These are phyloP conservation scores for Synanthedon tipuliformis DNA, from an alignment of 2,888 invertebrate genomes.

Conservation along the genomic window DNA sequence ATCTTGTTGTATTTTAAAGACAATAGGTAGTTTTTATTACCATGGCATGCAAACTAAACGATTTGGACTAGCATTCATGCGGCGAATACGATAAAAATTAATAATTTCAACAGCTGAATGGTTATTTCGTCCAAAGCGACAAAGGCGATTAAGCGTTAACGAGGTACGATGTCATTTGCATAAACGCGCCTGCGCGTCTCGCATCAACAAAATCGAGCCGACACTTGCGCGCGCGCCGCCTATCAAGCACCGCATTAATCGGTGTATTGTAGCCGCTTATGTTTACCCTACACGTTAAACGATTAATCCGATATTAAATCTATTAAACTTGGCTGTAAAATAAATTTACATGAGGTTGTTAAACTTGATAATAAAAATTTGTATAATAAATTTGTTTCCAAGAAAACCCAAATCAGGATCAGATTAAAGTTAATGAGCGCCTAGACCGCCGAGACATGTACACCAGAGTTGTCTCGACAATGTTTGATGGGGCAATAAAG, in stretches of 20 bases:
- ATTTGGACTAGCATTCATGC: constrained; percentile 9
- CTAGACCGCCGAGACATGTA: constrained; percentile 12
- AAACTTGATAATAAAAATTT: constrained; percentile 1
- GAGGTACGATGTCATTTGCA: constrained; percentile 23
- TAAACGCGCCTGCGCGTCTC: constrained; percentile 17
- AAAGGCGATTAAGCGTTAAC: constrained; percentile 49
- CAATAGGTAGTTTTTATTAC: background rate
- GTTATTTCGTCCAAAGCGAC: constrained; percentile 56
- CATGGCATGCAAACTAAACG: constrained; percentile 35
- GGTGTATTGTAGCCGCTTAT: background rate
- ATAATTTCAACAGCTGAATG: constrained; percentile 54
- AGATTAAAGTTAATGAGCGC: constrained; percentile 22
- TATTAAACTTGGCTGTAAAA: background rate
- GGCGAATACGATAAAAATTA: constrained; percentile 44
- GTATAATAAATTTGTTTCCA: constrained; percentile 16
- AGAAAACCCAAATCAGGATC: constrained; percentile 25
- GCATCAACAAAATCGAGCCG: constrained; percentile 6
- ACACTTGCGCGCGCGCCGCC: constrained; percentile 5
- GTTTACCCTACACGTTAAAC: background rate
- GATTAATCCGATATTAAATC: background rate
- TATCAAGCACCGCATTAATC: background rate
- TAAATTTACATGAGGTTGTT: background rate
- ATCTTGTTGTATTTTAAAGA: constrained; percentile 13
- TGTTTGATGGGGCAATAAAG: constrained; percentile 43
- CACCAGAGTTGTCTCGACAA: constrained; percentile 16